phyloP scores from a whole-genome alignment of 2,888 invertebrate species.

The Trichopoda pennipes region DNA sequence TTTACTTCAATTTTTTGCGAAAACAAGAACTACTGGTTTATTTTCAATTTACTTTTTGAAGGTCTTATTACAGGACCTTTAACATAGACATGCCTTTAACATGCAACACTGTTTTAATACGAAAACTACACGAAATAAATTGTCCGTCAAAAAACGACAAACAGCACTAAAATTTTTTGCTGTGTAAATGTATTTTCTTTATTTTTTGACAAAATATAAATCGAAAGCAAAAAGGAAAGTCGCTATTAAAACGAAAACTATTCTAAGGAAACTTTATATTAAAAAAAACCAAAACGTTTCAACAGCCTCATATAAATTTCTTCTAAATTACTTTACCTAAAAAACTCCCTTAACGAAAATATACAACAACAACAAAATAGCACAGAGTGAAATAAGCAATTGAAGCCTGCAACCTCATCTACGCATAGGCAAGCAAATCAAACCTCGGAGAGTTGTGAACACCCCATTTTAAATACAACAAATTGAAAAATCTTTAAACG shows the following conservation, averaged over 20 bases:
- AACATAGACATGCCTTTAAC: background rate
- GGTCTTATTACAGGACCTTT: too few species aligned
- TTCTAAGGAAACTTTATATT: conserved; percentile 1
- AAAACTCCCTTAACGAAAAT: conserved; percentile 15
- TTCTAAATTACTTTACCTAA: conserved; percentile 3
- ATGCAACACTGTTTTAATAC: conserved; percentile 38
- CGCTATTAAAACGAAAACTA: conserved; percentile 6
- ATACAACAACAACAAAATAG: background rate
- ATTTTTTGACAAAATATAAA: conserved; percentile 59
- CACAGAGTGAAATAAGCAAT: conserved; percentile 15
- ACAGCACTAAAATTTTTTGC: conserved; percentile 60
- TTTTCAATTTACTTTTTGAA: too few species aligned
- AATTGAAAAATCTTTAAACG: conserved; percentile 30
- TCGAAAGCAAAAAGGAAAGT: conserved; percentile 55
- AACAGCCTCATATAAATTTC: background rate
- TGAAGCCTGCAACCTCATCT: conserved; percentile 33
- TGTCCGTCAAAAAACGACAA: conserved; percentile 44
- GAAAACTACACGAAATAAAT: conserved; percentile 12
- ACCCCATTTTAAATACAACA: conserved; percentile 47
- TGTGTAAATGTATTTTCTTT: conserved; percentile 64
- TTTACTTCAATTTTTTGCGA: too few species aligned
- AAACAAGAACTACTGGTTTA: too few species aligned
- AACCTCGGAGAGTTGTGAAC: conserved; percentile 38
- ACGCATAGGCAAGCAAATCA: conserved; percentile 47
- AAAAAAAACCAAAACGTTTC: conserved; percentile 14